Conservation (phyloP, 2,888 invertebrate genomes). For the Adelphocoris suturalis region DNA sequence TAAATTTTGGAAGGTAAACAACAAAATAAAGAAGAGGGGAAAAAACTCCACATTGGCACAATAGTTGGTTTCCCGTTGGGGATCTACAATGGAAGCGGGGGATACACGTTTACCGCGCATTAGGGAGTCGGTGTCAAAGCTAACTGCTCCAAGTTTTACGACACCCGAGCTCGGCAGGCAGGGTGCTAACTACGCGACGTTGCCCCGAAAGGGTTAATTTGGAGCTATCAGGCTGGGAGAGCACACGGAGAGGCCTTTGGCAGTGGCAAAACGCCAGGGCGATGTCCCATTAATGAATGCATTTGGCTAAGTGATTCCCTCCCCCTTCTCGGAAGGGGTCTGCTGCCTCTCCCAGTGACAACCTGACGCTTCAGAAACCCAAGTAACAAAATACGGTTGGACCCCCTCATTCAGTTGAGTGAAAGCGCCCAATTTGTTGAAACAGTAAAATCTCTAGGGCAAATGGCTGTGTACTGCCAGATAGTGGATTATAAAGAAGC, state of each 20-base stretch:
- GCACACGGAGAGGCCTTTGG: not conserved
- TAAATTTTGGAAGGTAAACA: no score
- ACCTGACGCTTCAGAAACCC: not conserved
- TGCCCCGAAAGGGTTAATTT: constrained; percentile 63
- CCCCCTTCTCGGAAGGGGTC: not conserved
- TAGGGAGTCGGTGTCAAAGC: constrained; percentile 38
- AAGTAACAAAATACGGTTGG: no score
- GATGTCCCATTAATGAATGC: constrained; percentile 71
- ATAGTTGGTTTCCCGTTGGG: not conserved
- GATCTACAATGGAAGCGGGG: not conserved
- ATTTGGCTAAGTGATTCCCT: constrained; percentile 67
- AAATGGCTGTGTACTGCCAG: no score
- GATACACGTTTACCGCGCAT: constrained; percentile 28
- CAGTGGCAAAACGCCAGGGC: constrained; percentile 66
- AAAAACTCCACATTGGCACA: not conserved
- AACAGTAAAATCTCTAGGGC: no score
- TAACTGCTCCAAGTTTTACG: constrained; percentile 62
- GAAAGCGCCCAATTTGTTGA: no score
- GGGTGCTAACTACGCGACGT: constrained; percentile 61
- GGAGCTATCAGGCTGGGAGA: constrained; percentile 45
- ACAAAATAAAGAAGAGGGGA: no score
- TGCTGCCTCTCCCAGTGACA: constrained; percentile 3
- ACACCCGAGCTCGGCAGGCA: constrained; percentile 17
- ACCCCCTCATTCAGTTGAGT: no score
- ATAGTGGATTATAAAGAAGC: no score